phyloP scores from a whole-genome alignment of 2,113 vertebrate genomes.

The Tinamus guttatus region DNA sequence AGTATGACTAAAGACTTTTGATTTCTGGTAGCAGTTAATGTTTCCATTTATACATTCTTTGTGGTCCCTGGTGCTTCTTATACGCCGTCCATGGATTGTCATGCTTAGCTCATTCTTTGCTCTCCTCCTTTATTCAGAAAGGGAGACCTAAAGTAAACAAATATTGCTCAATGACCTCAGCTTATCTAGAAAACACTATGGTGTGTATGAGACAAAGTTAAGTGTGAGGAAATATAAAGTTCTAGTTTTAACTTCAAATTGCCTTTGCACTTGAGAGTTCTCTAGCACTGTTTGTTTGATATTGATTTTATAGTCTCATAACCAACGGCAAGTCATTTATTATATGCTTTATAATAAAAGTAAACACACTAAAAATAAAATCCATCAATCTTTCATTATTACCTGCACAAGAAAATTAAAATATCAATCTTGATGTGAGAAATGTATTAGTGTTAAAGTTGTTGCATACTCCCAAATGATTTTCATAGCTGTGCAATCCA shows the following conservation, averaged over 20 bases:
- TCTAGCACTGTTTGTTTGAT: conserved; percentile 53
- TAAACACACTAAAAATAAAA: conserved; percentile 72
- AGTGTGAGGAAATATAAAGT: not conserved
- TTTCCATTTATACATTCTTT: conserved; percentile 1
- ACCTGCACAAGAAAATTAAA: conserved; percentile 75
- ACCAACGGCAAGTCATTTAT: conserved; percentile 63
- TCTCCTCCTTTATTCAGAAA: not conserved
- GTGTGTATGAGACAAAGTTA: not conserved
- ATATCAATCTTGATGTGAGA: conserved; percentile 67
- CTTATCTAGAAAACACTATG: not conserved
- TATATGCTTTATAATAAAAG: conserved; percentile 67
- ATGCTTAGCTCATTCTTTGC: not conserved
- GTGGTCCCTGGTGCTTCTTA: not conserved
- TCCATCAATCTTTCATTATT: conserved; percentile 74
- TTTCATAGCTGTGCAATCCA: conserved; percentile 28
- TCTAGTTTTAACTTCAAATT: conserved; percentile 16
- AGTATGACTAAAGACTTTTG: not conserved
- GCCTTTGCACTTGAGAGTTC: conserved; percentile 20
- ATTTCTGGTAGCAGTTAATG: not conserved
- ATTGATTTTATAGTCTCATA: conserved; percentile 66
- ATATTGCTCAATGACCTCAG: not conserved
- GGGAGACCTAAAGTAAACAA: not conserved
- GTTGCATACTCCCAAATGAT: conserved; percentile 26
- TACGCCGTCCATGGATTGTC: not conserved
- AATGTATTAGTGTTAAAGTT: conserved; percentile 43